A percentile compares a stretch with the other conserved stretches of the same genome.
phyloP scores from a whole-genome alignment of 2,797 vertebrate species.

The Aselliscus stoliczkanus region DNA sequence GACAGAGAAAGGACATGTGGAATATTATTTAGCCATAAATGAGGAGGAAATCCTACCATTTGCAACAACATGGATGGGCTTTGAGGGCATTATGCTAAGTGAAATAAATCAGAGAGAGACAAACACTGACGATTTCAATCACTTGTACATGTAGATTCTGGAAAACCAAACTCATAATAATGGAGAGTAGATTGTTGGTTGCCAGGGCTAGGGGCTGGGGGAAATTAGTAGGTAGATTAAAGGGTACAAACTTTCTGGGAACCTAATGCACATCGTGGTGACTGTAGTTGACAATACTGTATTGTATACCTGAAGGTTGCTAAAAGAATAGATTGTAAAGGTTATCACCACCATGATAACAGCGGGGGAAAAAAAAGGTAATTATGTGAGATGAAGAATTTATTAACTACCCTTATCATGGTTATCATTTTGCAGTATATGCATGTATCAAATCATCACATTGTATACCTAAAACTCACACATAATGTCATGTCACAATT shows the following conservation, averaged over 20 bases:
- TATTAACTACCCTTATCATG: not conserved
- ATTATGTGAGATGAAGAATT: not conserved
- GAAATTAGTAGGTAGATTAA: not conserved
- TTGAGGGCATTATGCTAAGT: not conserved
- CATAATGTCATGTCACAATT: not conserved
- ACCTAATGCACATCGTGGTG: not conserved
- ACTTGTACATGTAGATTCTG: not conserved
- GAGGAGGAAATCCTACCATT: not conserved
- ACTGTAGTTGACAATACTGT: not conserved
- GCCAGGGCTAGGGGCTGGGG: not conserved
- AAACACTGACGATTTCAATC: not conserved
- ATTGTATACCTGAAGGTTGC: not conserved
- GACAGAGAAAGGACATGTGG: not conserved
- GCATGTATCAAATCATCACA: not conserved
- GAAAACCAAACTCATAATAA: not conserved
- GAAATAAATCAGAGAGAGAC: not conserved
- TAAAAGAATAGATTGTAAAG: not conserved
- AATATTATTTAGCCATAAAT: not conserved
- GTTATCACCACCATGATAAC: not conserved
- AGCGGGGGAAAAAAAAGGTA: not conserved
- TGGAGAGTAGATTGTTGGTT: not conserved
- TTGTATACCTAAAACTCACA: not conserved
- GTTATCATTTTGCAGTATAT: not conserved
- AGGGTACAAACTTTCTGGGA: not conserved
- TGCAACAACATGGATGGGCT: not conserved